Percentiles rank a stretch among this genome's conserved stretches.
These are phyloP conservation scores for Jordanella pulchra DNA, from an alignment of 2,797 vertebrate genomes.

Conservation along the genomic window DNA sequence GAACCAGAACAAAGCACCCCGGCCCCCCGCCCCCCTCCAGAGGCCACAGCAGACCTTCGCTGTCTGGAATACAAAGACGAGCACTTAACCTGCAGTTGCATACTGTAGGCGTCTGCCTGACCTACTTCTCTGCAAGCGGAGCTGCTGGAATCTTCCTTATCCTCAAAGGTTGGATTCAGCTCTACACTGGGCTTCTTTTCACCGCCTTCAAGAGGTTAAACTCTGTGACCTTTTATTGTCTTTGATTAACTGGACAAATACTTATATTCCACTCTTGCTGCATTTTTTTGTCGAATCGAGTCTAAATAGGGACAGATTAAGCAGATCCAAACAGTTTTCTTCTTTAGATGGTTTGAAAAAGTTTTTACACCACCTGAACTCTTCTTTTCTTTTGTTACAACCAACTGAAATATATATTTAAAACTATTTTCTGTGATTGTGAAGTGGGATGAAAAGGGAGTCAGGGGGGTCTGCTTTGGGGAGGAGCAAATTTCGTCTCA, in stretches of 20 bases:
- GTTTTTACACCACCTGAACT: not conserved
- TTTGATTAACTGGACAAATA: conserved; percentile 25
- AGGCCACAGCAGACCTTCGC: conserved; percentile 59
- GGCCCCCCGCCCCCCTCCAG: conserved; percentile 37
- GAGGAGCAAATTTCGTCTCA: too few relatives aligned
- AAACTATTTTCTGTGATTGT: not conserved
- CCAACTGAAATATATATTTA: not conserved
- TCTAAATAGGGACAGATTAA: conserved; percentile 16
- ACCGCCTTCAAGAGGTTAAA: conserved; percentile 50
- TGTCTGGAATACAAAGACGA: conserved; percentile 74
- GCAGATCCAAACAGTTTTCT: conserved; percentile 5
- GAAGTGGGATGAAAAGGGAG: not conserved
- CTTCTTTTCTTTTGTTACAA: not conserved
- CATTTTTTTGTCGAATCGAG: conserved; percentile 3
- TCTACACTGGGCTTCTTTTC: conserved; percentile 31
- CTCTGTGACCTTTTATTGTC: conserved; percentile 34
- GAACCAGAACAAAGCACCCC: conserved; percentile 31
- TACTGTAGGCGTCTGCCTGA: conserved; percentile 75
- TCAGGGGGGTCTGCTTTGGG: too few relatives aligned
- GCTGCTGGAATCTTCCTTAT: conserved; percentile 63
- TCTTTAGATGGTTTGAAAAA: not conserved
- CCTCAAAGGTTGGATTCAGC: conserved; percentile 63
- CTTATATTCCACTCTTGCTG: conserved; percentile 14
- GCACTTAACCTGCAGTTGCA: conserved; percentile 78
- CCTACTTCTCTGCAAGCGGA: conserved; percentile 73